Evolutionary conservation across 1,140 invertebrate species (phyloP).

Genomic region (Augochlora pura): DNA sequence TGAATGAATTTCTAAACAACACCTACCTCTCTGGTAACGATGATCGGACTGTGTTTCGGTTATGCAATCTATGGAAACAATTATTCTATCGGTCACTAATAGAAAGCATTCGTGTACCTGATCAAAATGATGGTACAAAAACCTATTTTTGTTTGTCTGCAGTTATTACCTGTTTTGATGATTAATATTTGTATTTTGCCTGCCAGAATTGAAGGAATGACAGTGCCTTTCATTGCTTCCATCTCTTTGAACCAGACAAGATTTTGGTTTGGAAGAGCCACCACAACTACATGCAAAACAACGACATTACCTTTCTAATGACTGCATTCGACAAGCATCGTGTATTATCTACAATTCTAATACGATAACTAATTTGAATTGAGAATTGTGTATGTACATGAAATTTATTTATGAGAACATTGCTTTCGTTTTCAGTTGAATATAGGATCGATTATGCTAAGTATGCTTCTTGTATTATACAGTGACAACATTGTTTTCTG

Average conservation of each 20-base stretch:
- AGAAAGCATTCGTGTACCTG: constrained; percentile 7
- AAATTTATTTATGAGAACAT: constrained; percentile 2
- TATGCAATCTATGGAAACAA: constrained; percentile 41
- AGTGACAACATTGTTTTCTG: background rate
- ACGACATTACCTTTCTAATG: constrained; percentile 78
- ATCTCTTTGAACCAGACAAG: constrained; percentile 87
- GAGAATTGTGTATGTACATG: constrained; percentile 24
- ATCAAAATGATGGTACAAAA: constrained; percentile 6
- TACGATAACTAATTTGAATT: constrained; percentile 12
- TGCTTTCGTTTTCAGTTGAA: background rate
- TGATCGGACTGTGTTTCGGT: constrained; percentile 36
- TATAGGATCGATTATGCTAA: background rate
- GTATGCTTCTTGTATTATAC: background rate
- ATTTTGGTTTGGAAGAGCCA: constrained; percentile 86
- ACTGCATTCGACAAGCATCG: constrained; percentile 59
- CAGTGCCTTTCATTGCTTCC: constrained; percentile 81
- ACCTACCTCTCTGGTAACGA: constrained; percentile 67
- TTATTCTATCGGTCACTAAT: background rate
- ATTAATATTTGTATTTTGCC: constrained; percentile 78
- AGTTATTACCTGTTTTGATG: constrained; percentile 81
- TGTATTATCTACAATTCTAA: constrained; percentile 50
- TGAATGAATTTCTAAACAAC: constrained; percentile 58
- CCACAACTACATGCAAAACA: constrained; percentile 84
- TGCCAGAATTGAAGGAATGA: constrained; percentile 80
- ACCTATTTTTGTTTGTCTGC: constrained; percentile 10